These are phyloP conservation scores for Centropyge bicolor DNA, from an alignment of 2,797 vertebrate genomes.

Conservation along the genomic window DNA sequence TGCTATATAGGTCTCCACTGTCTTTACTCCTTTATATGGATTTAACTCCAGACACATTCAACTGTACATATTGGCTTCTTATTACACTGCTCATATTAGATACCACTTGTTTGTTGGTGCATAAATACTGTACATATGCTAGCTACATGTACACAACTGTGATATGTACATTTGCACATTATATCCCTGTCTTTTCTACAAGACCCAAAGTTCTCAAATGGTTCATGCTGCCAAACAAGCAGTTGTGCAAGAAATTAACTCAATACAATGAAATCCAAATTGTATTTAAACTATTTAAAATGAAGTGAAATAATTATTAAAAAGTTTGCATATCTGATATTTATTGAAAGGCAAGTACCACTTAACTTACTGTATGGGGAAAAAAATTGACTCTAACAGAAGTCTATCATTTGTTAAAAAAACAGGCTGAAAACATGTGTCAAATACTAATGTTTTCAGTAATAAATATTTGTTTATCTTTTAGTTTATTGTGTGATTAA, in stretches of 20 bases:
- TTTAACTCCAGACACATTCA: not conserved
- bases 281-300: no score
- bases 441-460: not conserved
- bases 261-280: no score
- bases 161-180: not conserved
- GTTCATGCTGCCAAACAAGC: no score
- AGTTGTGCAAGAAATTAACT: no score
- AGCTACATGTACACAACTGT: not conserved
- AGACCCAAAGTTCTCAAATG: no score
- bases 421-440: not conserved
- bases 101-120: not conserved
- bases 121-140: not conserved
- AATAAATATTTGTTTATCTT: not conserved
- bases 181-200: not conserved
- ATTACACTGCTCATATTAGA: not conserved
- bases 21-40: not conserved
- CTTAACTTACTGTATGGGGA: not conserved
- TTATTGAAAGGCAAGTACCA: no score
- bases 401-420: no score
- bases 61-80: not conserved
- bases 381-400: not conserved
- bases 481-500: not conserved
- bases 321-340: no score
- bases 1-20: not conserved
- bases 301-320: no score